Conservation (phyloP, 2,113 vertebrate genomes). For the Albula glossodonta region DNA sequence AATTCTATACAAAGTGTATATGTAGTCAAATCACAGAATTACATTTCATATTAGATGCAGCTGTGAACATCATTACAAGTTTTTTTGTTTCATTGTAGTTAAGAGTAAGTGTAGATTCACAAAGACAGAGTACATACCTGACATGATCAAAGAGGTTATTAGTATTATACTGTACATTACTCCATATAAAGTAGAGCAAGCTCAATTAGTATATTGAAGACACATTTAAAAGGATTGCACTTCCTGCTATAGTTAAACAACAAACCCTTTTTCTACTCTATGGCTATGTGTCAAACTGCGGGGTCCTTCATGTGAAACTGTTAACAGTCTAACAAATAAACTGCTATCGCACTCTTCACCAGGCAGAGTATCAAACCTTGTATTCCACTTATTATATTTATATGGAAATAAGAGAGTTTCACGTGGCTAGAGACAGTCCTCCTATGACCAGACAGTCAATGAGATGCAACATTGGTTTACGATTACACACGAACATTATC, state of each 20-base stretch:
- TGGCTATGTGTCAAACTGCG: not conserved
- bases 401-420: conserved; percentile 34
- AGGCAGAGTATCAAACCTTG: conserved; percentile 50
- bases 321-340: conserved; percentile 54
- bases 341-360: conserved; percentile 46
- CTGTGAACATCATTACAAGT: conserved; percentile 18
- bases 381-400: conserved; percentile 45
- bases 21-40: conserved; percentile 34
- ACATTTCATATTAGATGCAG: conserved; percentile 13
- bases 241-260: not conserved
- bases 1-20: conserved; percentile 28
- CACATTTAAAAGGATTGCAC: conserved; percentile 19
- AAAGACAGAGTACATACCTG: conserved; percentile 49
- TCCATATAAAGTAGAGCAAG: conserved; percentile 64
- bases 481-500: conserved; percentile 2
- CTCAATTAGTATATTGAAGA: conserved; percentile 49
- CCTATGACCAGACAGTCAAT: conserved; percentile 36
- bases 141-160: conserved; percentile 55
- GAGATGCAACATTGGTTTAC: conserved; percentile 28
- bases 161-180: conserved; percentile 56
- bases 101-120: conserved; percentile 25
- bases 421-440: conserved; percentile 25
- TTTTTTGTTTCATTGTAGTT: conserved; percentile 15
- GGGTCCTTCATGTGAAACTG: not conserved
- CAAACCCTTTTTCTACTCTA: conserved; percentile 23